Evolutionary conservation across 1,140 invertebrate genomes (phyloP).

Genomic region (Bombus superbus): DNA sequence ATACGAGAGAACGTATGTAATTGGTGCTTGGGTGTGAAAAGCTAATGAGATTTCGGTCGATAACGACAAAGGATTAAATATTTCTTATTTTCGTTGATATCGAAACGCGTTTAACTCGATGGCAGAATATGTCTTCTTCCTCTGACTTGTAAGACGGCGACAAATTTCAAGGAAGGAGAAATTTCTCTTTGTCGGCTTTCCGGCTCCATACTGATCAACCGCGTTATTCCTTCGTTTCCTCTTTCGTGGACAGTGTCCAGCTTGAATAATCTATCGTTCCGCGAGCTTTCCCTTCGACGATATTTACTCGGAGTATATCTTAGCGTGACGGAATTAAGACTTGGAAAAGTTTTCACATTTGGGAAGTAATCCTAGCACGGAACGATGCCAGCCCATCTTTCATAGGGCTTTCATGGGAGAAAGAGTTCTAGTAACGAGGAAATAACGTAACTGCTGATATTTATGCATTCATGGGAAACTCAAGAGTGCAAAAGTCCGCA

Average conservation of each 20-base stretch:
- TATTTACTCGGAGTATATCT: not conserved
- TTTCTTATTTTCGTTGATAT: not conserved
- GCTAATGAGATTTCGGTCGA: no score
- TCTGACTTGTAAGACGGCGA: not conserved
- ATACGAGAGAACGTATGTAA: not conserved
- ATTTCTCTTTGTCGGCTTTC: not conserved
- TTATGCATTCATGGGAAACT: no score
- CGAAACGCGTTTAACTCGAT: no score
- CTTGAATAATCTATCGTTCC: not conserved
- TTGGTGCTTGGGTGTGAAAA: not conserved
- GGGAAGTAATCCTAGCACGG: not conserved
- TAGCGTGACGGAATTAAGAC: not conserved
- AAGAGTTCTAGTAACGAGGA: not conserved
- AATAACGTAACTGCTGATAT: not conserved
- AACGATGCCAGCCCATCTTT: not conserved
- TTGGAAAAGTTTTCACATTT: not conserved
- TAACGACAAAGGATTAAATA: not conserved
- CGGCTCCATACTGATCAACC: not conserved
- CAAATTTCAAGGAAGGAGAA: no score
- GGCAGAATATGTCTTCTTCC: not conserved
- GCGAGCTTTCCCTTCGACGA: not conserved
- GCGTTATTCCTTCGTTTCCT: not conserved
- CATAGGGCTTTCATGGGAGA: not conserved
- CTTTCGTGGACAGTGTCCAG: not conserved
- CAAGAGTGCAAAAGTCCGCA: no score